Evolutionary conservation across 2,888 invertebrate species (phyloP), one percentile per base, ranked within the genome.

Genomic region (Cerastoderma edule): DNA sequence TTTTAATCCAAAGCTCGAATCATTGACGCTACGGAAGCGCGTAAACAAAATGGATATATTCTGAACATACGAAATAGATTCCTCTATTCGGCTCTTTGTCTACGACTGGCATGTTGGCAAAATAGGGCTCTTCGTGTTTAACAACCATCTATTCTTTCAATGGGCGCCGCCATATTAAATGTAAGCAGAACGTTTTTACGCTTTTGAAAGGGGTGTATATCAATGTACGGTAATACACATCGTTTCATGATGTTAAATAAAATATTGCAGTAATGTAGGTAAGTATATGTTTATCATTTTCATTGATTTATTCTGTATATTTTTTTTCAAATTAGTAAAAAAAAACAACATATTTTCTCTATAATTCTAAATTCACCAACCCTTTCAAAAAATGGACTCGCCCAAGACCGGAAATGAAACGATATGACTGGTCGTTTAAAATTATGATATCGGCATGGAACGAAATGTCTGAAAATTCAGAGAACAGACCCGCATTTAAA

Each of bases 101-200:
- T 33, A 67, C 69, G 10, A 80, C 80, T 32, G 85, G 85, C 85
- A 85, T 85, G 10, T 39, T 80, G 27, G 8, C 30, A 56, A 30
- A 13, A n/a, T 30, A 13, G 6, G 19, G 44, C 28, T 46, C 30
- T 39, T 30, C 19, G 8, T 33, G 5, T n/a, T 64, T 68, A 4
- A 68, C 28, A 57, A 68, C 68, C 68, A 68, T 68, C 28, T 6
- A 54, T 44, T 53, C 27, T 50, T 16, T 19, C 8, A 27, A 76
- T 76, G 83, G 78, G 77, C 75, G 84, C 81, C 27, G 84, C 81
- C 84, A 84, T 84, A 19, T 84, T 84, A 57, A 46, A 72, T 72
- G 75, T 65, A 33, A 19, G 24, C 27, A 27, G 8, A 46, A 72
- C 67, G 72, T 72, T 24, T 3, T 44, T 32, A 46, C n/a, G 27